These are phyloP conservation scores for Rugalucina vietnamica DNA, from an alignment of 2,888 invertebrate genomes.

Conservation along the genomic window DNA sequence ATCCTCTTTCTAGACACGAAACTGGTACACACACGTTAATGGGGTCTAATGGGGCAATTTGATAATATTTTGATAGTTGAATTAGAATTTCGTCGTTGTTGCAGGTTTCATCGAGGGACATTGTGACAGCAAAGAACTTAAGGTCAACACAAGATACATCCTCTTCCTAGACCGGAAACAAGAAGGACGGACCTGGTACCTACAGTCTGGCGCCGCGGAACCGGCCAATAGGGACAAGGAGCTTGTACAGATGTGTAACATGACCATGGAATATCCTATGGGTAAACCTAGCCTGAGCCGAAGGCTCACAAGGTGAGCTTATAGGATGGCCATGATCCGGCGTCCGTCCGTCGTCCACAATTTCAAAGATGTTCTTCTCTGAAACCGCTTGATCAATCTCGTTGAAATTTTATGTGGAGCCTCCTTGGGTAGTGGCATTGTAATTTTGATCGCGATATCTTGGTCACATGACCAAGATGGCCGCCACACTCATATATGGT, in stretches of 20 bases:
- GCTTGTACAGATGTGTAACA: conserved; percentile 26
- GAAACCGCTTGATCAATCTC: too few relatives aligned
- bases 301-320: too few relatives aligned
- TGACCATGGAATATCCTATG: conserved; percentile 37
- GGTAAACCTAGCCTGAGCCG: neutral
- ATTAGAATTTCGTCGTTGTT: neutral
- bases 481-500: too few relatives aligned
- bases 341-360: too few relatives aligned
- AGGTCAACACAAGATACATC: conserved; percentile 19
- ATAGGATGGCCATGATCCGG: too few relatives aligned
- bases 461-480: too few relatives aligned
- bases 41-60: neutral
- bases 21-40: too few relatives aligned
- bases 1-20: too few relatives aligned
- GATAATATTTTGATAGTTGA: neutral
- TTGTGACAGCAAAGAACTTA: conserved; percentile 24
- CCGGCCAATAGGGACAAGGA: neutral
- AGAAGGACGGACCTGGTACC: conserved; percentile 13
- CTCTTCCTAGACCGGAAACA: conserved; percentile 26
- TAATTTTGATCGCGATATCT: too few relatives aligned
- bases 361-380: too few relatives aligned
- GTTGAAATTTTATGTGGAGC: too few relatives aligned
- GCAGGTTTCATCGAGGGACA: conserved; percentile 38
- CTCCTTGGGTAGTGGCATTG: too few relatives aligned
- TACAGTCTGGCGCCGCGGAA: conserved; percentile 26